Evolutionary conservation across 2,888 invertebrate genomes (phyloP).

Genomic region (Brachypalpus laphriformis): DNA sequence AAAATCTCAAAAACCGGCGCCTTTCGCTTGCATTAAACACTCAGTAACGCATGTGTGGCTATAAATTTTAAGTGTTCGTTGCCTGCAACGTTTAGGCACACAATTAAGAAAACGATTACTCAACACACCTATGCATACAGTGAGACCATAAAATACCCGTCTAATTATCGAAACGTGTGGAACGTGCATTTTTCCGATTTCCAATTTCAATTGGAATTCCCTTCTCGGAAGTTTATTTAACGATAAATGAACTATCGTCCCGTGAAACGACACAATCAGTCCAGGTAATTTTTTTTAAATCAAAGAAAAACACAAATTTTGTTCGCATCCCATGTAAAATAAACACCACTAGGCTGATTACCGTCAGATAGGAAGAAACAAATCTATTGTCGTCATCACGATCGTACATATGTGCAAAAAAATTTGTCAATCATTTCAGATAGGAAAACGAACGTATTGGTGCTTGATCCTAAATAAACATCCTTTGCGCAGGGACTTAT

Average conservation of each 20-base stretch:
- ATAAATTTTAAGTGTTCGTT: not conserved
- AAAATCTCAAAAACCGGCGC: not conserved
- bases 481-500: slow-evolving; percentile 46
- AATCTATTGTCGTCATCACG: slow-evolving; percentile 61
- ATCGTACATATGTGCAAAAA: slow-evolving; percentile 63
- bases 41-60: not conserved
- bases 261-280: slow-evolving; percentile 35
- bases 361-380: slow-evolving; percentile 32
- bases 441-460: slow-evolving; percentile 11
- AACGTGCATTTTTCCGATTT: slow-evolving; percentile 54
- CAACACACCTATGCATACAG: slow-evolving; percentile 6
- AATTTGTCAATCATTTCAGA: slow-evolving; percentile 59
- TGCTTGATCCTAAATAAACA: slow-evolving; percentile 63
- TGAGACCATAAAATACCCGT: not conserved
- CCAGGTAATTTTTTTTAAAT: slow-evolving; percentile 6
- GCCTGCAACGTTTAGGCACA: not conserved
- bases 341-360: slow-evolving; percentile 42
- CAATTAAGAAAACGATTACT: not conserved
- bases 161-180: slow-evolving; percentile 62
- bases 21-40: not conserved
- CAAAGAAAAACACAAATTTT: slow-evolving; percentile 18
- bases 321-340: slow-evolving; percentile 20
- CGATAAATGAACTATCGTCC: slow-evolving; percentile 50
- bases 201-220: slow-evolving; percentile 5
- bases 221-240: slow-evolving; percentile 56